A percentile compares a stretch with the other conserved stretches of the same genome.
Evolutionary conservation across 2,113 vertebrate species (phyloP).

Genomic region (Empidonax traillii): DNA sequence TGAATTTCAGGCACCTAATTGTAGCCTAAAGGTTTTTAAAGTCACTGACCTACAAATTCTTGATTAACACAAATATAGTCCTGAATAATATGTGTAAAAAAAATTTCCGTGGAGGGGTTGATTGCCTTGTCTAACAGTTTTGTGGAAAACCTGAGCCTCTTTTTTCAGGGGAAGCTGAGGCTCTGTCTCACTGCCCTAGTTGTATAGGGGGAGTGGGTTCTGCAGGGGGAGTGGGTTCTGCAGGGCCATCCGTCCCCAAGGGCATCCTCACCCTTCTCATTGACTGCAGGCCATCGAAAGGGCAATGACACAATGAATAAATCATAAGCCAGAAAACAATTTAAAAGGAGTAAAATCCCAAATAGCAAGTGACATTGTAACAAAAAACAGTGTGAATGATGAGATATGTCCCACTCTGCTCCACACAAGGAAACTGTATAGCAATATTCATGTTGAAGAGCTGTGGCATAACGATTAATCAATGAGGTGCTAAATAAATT

Average conservation of each 20-base stretch:
- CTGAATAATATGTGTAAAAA: background rate
- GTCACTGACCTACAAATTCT: background rate
- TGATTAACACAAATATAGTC: background rate
- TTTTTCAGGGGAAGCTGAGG: background rate
- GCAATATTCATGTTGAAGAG: background rate
- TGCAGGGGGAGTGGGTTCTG: background rate
- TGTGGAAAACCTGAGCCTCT: background rate
- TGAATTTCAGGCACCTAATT: background rate
- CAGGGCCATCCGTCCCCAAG: background rate
- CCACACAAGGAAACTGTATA: background rate
- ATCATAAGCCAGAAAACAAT: background rate
- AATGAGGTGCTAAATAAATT: background rate
- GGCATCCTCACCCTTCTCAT: background rate
- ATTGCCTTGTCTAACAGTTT: background rate
- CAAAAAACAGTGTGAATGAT: background rate
- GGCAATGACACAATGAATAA: background rate
- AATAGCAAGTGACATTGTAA: background rate
- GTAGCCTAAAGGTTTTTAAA: background rate
- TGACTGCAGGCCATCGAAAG: background rate
- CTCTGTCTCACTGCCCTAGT: rapidly evolving
- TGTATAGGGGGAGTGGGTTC: rapidly evolving
- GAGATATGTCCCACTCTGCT: background rate
- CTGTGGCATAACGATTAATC: background rate
- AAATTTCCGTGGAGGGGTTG: background rate
- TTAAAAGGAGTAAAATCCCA: background rate